Evolutionary conservation across 1,140 invertebrate species (phyloP).

Genomic region (Drosophila triauraria): DNA sequence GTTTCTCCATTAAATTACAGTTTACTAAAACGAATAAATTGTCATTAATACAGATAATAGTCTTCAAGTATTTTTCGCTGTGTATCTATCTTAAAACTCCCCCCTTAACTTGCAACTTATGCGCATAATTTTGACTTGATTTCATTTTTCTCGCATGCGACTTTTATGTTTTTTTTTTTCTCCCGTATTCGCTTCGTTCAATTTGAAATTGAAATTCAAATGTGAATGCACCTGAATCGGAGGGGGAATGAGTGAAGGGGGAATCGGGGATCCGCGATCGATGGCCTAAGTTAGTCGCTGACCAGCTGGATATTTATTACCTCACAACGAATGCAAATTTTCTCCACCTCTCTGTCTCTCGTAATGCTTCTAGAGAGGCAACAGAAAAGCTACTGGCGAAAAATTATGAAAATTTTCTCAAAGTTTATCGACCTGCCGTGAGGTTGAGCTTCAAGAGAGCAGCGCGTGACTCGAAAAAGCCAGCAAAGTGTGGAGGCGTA

Average conservation of each 20-base stretch:
- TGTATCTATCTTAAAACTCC: slow-evolving; percentile 9
- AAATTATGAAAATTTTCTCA: slow-evolving; percentile 60
- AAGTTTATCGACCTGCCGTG: slow-evolving; percentile 60
- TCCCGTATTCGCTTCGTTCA: slow-evolving; percentile 65
- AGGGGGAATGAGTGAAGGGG: background rate
- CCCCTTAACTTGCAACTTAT: slow-evolving; percentile 56
- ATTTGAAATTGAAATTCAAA: slow-evolving; percentile 75
- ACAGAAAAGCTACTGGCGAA: slow-evolving; percentile 34
- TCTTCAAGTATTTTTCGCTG: background rate
- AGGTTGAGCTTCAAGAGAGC: slow-evolving; percentile 46
- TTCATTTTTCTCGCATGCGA: slow-evolving; percentile 82
- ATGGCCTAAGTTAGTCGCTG: slow-evolving; percentile 52
- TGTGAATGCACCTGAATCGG: slow-evolving; percentile 55
- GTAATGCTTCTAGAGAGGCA: slow-evolving; percentile 7
- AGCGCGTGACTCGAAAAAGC: slow-evolving; percentile 39
- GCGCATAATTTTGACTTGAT: slow-evolving; percentile 82
- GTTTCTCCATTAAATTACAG: background rate
- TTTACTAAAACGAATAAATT: too few species aligned
- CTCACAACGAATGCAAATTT: slow-evolving; percentile 76
- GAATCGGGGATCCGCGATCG: slow-evolving; percentile 58
- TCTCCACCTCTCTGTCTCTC: slow-evolving; percentile 11
- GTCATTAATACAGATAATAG: too few species aligned
- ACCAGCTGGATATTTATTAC: slow-evolving; percentile 81
- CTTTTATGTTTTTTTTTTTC: slow-evolving; percentile 41
- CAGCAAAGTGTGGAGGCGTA: slow-evolving; percentile 6